Evolutionary conservation across 2,797 vertebrate genomes (phyloP).

Genomic region (Sternarchorhynchus goeldii): DNA sequence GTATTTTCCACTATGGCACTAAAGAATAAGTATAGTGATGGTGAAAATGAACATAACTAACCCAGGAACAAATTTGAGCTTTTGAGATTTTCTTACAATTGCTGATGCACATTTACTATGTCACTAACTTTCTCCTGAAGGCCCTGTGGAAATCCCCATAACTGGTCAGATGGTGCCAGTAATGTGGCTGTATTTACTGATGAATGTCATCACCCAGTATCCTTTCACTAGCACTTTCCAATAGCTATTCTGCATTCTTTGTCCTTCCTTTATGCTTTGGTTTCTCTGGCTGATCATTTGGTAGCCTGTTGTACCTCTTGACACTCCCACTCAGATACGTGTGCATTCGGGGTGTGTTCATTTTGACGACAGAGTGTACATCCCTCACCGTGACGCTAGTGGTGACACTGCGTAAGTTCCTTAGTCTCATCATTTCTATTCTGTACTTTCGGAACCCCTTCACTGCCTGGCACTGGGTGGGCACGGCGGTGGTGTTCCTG

Average conservation of each 20-base stretch:
- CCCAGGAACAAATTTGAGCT: not conserved
- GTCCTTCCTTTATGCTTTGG: too few relatives aligned
- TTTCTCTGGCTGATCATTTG: not conserved
- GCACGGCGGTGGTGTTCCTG: conserved; percentile 86
- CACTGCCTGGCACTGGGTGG: conserved; percentile 93
- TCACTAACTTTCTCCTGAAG: conserved; percentile 68
- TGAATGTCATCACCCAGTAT: conserved; percentile 98
- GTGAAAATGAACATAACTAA: too few relatives aligned
- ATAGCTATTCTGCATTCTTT: not conserved
- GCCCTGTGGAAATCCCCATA: conserved; percentile 77
- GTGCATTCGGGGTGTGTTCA: conserved; percentile 94
- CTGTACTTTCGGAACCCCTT: conserved; percentile 94
- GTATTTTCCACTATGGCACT: too few relatives aligned
- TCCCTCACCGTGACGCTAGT: conserved; percentile 96
- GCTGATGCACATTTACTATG: not conserved
- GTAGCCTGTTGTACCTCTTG: conserved; percentile 51
- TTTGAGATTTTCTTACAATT: not conserved
- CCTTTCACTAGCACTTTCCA: conserved; percentile 71
- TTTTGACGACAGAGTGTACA: conserved; percentile 92
- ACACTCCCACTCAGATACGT: conserved; percentile 82
- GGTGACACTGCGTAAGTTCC: conserved; percentile 93
- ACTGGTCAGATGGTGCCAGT: conserved; percentile 79
- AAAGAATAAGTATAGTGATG: too few relatives aligned
- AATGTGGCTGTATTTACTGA: conserved; percentile 94
- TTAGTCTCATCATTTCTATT: conserved; percentile 98